Evolutionary conservation across 2,797 vertebrate species (phyloP).

Genomic region (Lagodon rhomboides): DNA sequence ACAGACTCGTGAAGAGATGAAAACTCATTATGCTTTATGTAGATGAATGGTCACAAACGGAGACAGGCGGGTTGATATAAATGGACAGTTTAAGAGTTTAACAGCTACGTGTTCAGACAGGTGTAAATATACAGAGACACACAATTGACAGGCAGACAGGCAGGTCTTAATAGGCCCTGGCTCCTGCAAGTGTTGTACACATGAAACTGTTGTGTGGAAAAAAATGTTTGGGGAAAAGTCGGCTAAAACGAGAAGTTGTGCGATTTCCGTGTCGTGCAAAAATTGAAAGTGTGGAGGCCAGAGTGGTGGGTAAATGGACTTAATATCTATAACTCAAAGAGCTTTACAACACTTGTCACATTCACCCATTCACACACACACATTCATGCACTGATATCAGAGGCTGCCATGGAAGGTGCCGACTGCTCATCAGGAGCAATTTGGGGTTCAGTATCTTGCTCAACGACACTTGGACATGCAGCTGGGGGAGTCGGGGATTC

Average conservation of each 20-base stretch:
- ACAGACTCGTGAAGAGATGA: conserved; percentile 4
- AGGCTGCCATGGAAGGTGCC: too few species aligned
- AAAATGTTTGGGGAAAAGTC: neutral
- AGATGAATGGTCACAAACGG: conserved; percentile 22
- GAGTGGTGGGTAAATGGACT: neutral
- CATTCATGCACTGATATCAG: too few species aligned
- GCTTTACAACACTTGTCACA: too few species aligned
- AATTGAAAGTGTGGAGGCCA: neutral
- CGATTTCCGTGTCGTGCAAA: neutral
- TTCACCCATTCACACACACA: too few species aligned
- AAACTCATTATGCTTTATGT: neutral
- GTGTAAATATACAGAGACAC: conserved; percentile 17
- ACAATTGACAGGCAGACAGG: conserved; percentile 30
- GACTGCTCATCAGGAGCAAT: too few species aligned
- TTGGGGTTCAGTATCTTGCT: too few species aligned
- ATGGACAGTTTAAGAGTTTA: conserved; percentile 21
- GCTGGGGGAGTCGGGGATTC: too few species aligned
- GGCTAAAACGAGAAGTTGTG: too few species aligned
- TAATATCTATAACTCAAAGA: too few species aligned
- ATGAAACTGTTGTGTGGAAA: neutral
- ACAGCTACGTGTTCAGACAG: conserved; percentile 37
- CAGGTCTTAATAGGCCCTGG: neutral
- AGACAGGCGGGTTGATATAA: conserved; percentile 20
- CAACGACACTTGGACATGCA: too few species aligned
- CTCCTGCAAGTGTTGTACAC: neutral